A percentile compares a stretch with the other conserved stretches of the same genome.
phyloP scores from a whole-genome alignment of 2,113 vertebrate genomes.

The Colossoma macropomum region DNA sequence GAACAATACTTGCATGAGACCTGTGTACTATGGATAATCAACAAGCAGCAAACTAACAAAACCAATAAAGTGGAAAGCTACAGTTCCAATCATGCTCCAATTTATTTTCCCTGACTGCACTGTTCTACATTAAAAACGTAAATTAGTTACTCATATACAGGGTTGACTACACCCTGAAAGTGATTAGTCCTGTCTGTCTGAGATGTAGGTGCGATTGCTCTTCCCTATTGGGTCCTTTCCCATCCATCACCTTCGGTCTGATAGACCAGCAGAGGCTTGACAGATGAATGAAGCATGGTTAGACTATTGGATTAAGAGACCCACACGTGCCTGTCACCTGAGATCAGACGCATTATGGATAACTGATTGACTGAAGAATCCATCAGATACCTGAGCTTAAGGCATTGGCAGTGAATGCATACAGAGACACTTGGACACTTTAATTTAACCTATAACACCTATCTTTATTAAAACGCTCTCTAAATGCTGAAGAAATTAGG shows the following conservation, averaged over 20 bases:
- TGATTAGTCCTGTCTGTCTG: constrained; percentile 15
- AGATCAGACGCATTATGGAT: constrained; percentile 14
- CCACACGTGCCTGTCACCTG: neutral
- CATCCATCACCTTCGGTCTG: neutral
- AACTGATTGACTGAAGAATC: neutral
- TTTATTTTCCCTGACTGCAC: neutral
- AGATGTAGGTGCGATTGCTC: neutral
- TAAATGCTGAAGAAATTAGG: constrained; percentile 1
- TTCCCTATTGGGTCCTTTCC: neutral
- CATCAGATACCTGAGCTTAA: neutral
- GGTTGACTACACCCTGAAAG: neutral
- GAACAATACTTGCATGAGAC: no score
- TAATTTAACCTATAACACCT: neutral
- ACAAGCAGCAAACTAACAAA: no score
- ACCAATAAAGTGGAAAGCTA: no score
- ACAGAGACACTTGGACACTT: neutral
- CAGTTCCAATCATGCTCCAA: neutral
- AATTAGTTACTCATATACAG: neutral
- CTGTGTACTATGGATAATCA: no score
- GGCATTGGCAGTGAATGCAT: neutral
- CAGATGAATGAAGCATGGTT: neutral
- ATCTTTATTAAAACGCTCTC: neutral
- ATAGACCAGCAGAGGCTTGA: neutral
- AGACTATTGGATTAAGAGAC: neutral
- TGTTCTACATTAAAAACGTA: neutral